Evolutionary conservation across 2,797 vertebrate genomes (phyloP), one percentile per base, ranked within the genome.

Genomic region (Nannoperca australis): DNA sequence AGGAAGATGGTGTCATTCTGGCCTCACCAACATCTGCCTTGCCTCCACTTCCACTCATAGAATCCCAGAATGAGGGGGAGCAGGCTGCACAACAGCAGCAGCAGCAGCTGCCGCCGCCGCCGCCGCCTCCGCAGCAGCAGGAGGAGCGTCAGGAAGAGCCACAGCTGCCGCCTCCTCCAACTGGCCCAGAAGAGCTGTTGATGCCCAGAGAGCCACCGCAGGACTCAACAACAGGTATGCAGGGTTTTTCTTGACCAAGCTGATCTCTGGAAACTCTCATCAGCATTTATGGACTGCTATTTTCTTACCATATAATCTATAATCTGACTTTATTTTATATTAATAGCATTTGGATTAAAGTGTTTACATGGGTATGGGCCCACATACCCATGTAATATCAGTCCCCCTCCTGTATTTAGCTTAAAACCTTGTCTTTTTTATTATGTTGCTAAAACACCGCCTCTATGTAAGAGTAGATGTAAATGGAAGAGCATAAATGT

Each of bases 21-120:
- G 83, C 73, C 5, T 92, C 91, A 2, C 86, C 94, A 66, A 72
- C 84, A 70, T 63, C 91, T 24, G 73, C 72, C 1, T 83, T 85
- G 49, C 92, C 93, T 61, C 89, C 87, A 10, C 91, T 92, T 42
- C 92, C 94, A 5, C 87, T 92, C 15, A 90, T 93, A 75, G 93
- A 93, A 49, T 45, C 76, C 67, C 91, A 87, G 40, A 90, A 88
- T 18, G 95, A 92, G 15, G 92, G 82, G 20, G 89, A 92, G 22
- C 94, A 90, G 40, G 70, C 78, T 54, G 91, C 89, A n/a, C 89
- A 81, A 2, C 24, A 27, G 24, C 24, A 27, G 24, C 24, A 27
- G 24, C n/a, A n/a, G n/a, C 82, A 76, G 34, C 82, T 83, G 50
- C 89, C 90, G 0, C 80, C 90, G 42, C 93, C 79, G n/a, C 85